phyloP scores from a whole-genome alignment of 2,113 vertebrate species.

The Corythornis vintsioides region DNA sequence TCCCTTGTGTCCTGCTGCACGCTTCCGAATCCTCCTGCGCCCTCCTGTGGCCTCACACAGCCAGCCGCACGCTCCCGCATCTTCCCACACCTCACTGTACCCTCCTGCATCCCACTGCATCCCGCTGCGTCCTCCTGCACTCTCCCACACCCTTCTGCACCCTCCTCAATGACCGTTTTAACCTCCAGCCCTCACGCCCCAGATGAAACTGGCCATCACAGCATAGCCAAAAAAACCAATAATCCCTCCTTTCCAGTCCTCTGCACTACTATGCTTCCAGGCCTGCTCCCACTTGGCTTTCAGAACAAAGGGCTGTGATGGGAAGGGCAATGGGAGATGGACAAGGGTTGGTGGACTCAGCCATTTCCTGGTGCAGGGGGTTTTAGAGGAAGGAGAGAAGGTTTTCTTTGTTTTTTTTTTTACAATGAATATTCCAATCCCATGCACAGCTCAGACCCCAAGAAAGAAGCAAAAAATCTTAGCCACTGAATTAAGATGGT shows the following conservation, averaged over 20 bases:
- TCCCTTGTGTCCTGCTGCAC: neutral
- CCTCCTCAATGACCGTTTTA: too few relatives aligned
- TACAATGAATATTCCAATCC: neutral
- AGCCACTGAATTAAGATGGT: neutral
- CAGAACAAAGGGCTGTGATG: neutral
- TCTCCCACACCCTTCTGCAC: neutral
- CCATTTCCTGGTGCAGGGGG: rapidly evolving
- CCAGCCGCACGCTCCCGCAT: too few relatives aligned
- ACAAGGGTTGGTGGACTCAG: rapidly evolving
- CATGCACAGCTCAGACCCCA: neutral
- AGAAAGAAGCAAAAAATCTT: neutral
- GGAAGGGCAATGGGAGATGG: neutral
- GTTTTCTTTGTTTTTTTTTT: neutral
- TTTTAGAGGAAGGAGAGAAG: neutral
- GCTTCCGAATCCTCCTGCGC: neutral
- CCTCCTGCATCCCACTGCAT: neutral
- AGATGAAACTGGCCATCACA: neutral
- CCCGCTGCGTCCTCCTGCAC: too few relatives aligned
- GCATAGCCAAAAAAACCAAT: neutral
- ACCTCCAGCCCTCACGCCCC: neutral
- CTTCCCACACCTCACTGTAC: too few relatives aligned
- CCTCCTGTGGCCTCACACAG: too few relatives aligned
- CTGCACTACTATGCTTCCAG: rapidly evolving
- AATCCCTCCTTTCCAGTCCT: neutral
- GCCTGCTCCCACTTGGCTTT: neutral